Evolutionary conservation across 2,797 vertebrate genomes (phyloP), one percentile per base, ranked within the genome.

Genomic region (Denticeps clupeoides): DNA sequence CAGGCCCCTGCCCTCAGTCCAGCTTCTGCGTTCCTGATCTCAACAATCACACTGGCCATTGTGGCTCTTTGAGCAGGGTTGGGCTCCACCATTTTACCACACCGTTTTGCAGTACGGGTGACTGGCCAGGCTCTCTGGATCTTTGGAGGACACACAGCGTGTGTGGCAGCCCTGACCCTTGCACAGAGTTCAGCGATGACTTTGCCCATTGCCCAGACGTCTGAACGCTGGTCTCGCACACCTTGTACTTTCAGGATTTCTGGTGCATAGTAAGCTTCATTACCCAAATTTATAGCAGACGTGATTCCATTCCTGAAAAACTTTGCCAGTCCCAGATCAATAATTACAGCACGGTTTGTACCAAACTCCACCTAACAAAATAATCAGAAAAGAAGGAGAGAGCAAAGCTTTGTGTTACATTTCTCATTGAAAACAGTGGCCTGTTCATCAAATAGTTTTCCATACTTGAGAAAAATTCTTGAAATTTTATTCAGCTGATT

Each of bases 131-230:
- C 46, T 68, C 9, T 81, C 47, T 55, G 69, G 58, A 85, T 71
- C 42, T 82, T 82, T 3, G 37, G 11, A 0, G 78, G 70, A 38
- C 55, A 64, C 32, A 82, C 69, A 2, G 40, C 64, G 9, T 64
- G 67, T 1, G 81, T 82, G 42, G 69, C 53, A 10, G 85, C 66
- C 4, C 80, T 70, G 38, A 82, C 9, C n/a, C 78, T 64, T 13
- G 58, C 78, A 3, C 72, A 76, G 37, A 82, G 68, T 56, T 85
- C 82, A 3, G 78, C 71, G 1, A 79, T 79, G 47, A 85, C 71
- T 59, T 83, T 83, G 1, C 81, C 82, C 79, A 85, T 80, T 49
- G 82, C 81, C 82, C 82, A 85, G 10, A 82, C 78, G 1, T 83
- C 81, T 1, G 82, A 82, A 23, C 72, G 64, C 52, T 78, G 75